A percentile compares a stretch with the other conserved stretches of the same genome.
phyloP scores from a whole-genome alignment of 2,888 invertebrate species.

The Zeuzera pyrina region DNA sequence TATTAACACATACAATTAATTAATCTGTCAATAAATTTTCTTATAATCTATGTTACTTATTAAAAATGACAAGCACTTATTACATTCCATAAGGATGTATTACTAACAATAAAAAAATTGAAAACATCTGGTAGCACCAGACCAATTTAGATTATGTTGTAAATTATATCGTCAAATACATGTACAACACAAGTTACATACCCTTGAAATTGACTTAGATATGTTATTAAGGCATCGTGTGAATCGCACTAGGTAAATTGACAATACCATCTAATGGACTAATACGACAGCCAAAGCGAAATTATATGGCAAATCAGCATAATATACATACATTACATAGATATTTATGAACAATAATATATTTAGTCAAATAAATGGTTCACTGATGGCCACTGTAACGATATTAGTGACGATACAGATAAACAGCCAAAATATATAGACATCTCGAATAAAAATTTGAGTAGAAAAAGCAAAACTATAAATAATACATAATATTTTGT shows the following conservation, averaged over 20 bases:
- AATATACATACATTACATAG: slow-evolving; percentile 22
- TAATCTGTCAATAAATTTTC: slow-evolving; percentile 48
- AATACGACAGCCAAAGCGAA: slow-evolving; percentile 70
- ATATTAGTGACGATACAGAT: slow-evolving; percentile 27
- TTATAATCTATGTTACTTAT: slow-evolving; percentile 58
- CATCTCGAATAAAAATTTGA: slow-evolving; percentile 40
- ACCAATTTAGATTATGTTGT: slow-evolving; percentile 13
- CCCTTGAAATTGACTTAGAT: slow-evolving; percentile 70
- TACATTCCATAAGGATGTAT: slow-evolving; percentile 26
- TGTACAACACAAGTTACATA: slow-evolving; percentile 49
- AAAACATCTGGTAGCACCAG: slow-evolving; percentile 32
- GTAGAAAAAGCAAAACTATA: slow-evolving; percentile 55
- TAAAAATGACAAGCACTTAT: slow-evolving; percentile 52
- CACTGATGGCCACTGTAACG: no score
- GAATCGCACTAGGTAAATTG: slow-evolving; percentile 68
- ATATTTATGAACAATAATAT: not conserved
- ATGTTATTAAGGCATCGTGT: slow-evolving; percentile 73
- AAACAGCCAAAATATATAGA: slow-evolving; percentile 67
- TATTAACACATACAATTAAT: slow-evolving; percentile 54
- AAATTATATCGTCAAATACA: slow-evolving; percentile 20
- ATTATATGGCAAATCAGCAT: slow-evolving; percentile 58
- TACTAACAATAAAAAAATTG: slow-evolving; percentile 27
- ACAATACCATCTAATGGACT: slow-evolving; percentile 55
- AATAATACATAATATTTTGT: slow-evolving; percentile 45
- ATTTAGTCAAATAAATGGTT: slow-evolving; percentile 35